Evolutionary conservation across 2,113 vertebrate genomes (phyloP), one percentile per base, ranked within the genome.

Genomic region (Ceratotherium simum): DNA sequence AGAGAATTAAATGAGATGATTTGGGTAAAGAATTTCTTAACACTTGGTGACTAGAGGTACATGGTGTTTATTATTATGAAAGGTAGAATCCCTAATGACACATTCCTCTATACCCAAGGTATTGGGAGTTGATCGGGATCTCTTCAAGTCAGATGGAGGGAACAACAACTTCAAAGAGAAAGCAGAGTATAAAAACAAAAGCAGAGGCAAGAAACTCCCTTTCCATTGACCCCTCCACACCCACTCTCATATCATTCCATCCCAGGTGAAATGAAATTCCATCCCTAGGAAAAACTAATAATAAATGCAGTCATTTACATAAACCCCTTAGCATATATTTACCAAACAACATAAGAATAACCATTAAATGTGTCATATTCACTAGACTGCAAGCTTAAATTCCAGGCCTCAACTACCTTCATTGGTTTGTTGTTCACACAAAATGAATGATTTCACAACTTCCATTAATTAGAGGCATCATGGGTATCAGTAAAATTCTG

Each of bases 21-120:
- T 88, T 65, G 58, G 27, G 73, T 82, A 95, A 95, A 94, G 27
- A 94, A 90, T 91, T 80, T 90, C 69, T 86, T 81, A 90, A 92
- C 81, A 89, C n/a, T 92, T 75, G 27, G 58, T 46, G 90, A 85
- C 73, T 12, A 78, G 17, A 76, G 25, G 64, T 85, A 90, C n/a
- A 62, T 27, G 25, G 27, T 73, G 90, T 72, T 87, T 78, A 87
- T 18, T 84, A 95, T 80, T 64, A 89, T 20, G 81, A 87, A 90
- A 83, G 27, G 18, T 1, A 39, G 31, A 91, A 78, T 65, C 17
- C 27, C 88, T 92, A 48, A 23, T 31, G n/a, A 86, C 33, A 78
- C 21, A 82, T 36, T 86, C n/a, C 42, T 56, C 58, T 70, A 80
- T n/a, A 64, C 13, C 29, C 62, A 91, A 9, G 29, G n/a, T 58